phyloP scores from a whole-genome alignment of 2,797 vertebrate species.

The Furcifer pardalis region DNA sequence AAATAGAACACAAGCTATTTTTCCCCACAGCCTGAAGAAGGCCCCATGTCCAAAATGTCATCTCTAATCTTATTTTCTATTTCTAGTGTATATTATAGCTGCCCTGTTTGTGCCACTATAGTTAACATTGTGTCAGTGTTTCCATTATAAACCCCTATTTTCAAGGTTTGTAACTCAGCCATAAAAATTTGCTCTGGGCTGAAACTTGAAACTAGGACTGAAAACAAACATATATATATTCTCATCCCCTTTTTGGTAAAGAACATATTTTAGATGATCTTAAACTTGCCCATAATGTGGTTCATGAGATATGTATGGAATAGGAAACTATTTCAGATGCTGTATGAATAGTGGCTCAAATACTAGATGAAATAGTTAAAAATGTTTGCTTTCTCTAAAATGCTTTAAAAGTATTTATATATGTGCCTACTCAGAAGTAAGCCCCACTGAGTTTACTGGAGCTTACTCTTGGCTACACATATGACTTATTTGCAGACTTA shows the following conservation, averaged over 20 bases:
- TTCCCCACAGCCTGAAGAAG: conserved; percentile 59
- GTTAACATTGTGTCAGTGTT: conserved; percentile 57
- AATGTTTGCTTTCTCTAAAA: conserved; percentile 13
- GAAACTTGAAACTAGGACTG: conserved; percentile 45
- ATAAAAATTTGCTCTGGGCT: conserved; percentile 51
- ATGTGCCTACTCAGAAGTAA: background rate
- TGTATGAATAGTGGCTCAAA: background rate
- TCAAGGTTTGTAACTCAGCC: conserved; percentile 53
- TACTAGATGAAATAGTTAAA: conserved; percentile 3
- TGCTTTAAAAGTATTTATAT: background rate
- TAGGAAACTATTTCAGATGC: conserved; percentile 22
- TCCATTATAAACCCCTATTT: conserved; percentile 57
- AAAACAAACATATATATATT: no score
- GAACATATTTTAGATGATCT: conserved; percentile 21
- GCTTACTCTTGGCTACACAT: background rate
- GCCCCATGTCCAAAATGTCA: conserved; percentile 62
- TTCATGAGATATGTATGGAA: fast-evolving
- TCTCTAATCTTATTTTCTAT: conserved; percentile 65
- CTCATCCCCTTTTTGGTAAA: conserved; percentile 8
- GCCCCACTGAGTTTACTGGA: background rate
- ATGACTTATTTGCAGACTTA: background rate
- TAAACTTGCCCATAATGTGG: conserved; percentile 3
- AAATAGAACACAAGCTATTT: conserved; percentile 54
- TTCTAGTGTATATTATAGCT: conserved; percentile 51
- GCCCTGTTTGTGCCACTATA: conserved; percentile 28